A percentile compares a stretch with the other conserved stretches of the same genome.
Evolutionary conservation across 1,140 invertebrate species (phyloP).

Genomic region (Forficula auricularia): DNA sequence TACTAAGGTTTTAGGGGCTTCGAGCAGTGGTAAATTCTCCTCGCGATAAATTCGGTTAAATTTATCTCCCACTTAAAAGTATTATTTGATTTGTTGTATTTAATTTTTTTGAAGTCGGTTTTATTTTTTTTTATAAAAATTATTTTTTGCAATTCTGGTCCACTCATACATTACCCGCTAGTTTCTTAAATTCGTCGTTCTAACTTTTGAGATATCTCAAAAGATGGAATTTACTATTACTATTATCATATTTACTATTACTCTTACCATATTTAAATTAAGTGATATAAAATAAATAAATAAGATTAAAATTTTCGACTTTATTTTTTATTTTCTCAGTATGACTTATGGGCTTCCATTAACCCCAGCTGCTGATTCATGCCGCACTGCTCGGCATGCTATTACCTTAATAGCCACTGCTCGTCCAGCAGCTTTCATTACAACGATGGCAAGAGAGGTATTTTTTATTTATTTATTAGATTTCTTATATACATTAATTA

Average conservation of each 20-base stretch:
- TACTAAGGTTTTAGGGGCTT: no score
- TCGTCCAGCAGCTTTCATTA: constrained; percentile 86
- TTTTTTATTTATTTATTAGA: neutral
- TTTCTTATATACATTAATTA: constrained; percentile 1
- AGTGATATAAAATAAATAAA: neutral
- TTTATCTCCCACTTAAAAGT: no score
- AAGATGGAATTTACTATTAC: neutral
- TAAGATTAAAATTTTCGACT: neutral
- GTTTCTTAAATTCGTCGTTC: no score
- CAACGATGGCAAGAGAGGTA: constrained; percentile 86
- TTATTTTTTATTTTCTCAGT: constrained; percentile 30
- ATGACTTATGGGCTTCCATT: constrained; percentile 89
- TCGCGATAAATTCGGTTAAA: no score
- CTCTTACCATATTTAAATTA: neutral
- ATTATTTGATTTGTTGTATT: no score
- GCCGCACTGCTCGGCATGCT: constrained; percentile 85
- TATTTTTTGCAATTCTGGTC: no score
- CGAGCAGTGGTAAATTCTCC: no score
- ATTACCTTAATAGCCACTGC: constrained; percentile 90
- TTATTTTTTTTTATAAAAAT: no score
- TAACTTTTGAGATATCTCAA: no score
- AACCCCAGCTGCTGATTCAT: constrained; percentile 86
- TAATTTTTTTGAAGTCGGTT: no score
- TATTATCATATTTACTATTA: neutral
- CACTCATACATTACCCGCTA: no score